phyloP scores from a whole-genome alignment of 1,140 invertebrate species.

The Drosophila littoralis region DNA sequence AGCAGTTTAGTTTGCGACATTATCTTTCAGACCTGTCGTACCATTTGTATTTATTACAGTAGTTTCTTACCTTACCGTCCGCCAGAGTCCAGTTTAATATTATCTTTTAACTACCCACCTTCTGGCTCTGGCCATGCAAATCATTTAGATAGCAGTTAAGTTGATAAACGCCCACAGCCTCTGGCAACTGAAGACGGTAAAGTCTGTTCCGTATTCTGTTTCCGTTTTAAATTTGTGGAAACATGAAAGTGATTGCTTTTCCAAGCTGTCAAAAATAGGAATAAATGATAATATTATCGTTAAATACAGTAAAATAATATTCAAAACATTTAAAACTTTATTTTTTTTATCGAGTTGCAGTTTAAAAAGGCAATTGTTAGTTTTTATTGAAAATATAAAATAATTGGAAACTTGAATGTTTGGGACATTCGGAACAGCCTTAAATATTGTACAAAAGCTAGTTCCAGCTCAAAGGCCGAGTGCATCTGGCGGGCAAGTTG shows the following conservation, averaged over 20 bases:
- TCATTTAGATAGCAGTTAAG: slow-evolving; percentile 14
- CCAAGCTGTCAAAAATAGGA: too few relatives aligned
- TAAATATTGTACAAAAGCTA: too few relatives aligned
- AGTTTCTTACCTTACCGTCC: neutral
- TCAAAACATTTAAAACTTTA: too few relatives aligned
- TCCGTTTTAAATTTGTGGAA: neutral
- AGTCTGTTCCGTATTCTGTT: too few relatives aligned
- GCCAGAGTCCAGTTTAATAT: neutral
- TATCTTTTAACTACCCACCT: neutral
- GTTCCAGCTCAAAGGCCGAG: neutral
- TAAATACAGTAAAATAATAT: too few relatives aligned
- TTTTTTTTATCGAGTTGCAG: too few relatives aligned
- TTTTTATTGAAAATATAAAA: too few relatives aligned
- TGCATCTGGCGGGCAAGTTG: slow-evolving; percentile 11
- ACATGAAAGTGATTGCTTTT: too few relatives aligned
- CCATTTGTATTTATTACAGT: neutral
- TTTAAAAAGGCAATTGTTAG: too few relatives aligned
- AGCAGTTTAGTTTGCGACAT: slow-evolving; percentile 38
- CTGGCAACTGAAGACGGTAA: neutral
- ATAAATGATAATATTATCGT: too few relatives aligned
- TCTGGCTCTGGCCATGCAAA: neutral
- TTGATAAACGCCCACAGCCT: slow-evolving; percentile 22
- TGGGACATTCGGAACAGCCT: too few relatives aligned
- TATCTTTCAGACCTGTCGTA: slow-evolving; percentile 13
- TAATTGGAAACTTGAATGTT: too few relatives aligned